phyloP scores from a whole-genome alignment of 2,888 invertebrate genomes.

The Nasonovia ribisnigri region DNA sequence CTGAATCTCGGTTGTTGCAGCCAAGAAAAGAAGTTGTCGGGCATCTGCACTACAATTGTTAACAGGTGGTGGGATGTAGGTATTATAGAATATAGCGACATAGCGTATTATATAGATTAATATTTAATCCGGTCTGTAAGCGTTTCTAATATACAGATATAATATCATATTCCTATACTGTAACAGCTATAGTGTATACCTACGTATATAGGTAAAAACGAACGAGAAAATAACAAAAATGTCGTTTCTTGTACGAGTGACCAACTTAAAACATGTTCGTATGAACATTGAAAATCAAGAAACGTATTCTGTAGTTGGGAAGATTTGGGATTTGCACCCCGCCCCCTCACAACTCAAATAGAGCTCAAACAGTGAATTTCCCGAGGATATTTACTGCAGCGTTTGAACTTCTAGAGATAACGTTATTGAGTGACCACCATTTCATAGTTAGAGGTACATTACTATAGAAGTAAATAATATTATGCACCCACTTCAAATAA shows the following conservation, averaged over 20 bases:
- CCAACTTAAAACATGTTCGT: not conserved
- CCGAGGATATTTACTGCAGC: not conserved
- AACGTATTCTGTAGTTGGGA: not conserved
- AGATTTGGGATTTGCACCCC: too few species aligned
- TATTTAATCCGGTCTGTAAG: constrained; percentile 4
- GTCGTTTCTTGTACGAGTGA: not conserved
- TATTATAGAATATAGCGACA: too few species aligned
- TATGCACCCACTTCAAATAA: not conserved
- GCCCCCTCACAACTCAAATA: too few species aligned
- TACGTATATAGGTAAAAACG: not conserved
- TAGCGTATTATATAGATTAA: not conserved
- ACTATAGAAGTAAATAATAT: not conserved
- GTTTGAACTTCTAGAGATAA: not conserved
- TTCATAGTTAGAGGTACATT: not conserved
- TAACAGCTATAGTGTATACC: not conserved
- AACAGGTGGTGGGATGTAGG: not conserved
- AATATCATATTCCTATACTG: not conserved
- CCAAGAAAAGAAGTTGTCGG: not conserved
- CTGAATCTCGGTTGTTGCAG: not conserved
- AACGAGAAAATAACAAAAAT: not conserved
- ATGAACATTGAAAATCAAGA: not conserved
- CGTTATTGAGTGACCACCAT: not conserved
- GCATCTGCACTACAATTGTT: not conserved
- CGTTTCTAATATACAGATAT: not conserved
- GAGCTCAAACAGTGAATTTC: not conserved